Conservation (phyloP, 2,888 invertebrate species). For the Lasius platythorax region DNA sequence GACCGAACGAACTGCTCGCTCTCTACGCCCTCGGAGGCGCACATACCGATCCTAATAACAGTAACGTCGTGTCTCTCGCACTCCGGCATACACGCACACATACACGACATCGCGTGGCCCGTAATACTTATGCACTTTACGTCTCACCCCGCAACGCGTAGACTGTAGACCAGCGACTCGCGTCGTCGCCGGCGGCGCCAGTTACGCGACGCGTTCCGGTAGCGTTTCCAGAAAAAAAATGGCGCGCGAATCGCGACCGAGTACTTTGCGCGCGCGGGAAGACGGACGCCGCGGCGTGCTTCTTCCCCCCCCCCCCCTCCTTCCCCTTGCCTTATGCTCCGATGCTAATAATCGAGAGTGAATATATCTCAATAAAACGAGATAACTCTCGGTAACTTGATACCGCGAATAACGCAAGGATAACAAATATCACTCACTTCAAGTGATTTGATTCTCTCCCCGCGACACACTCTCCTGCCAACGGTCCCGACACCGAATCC, state of each 20-base stretch:
- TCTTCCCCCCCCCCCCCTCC: too few relatives aligned
- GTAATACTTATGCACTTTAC: not conserved
- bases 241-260: slow-evolving; percentile 59
- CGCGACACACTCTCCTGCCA: slow-evolving; percentile 19
- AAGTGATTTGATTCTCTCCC: slow-evolving; percentile 4
- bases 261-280: slow-evolving; percentile 4
- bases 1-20: slow-evolving; percentile 15
- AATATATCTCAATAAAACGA: not conserved
- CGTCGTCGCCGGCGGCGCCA: slow-evolving; percentile 60
- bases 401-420: slow-evolving; percentile 7
- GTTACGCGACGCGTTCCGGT: slow-evolving; percentile 70
- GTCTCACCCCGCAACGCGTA: not conserved
- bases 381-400: not conserved
- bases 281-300: not conserved
- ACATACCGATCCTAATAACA: slow-evolving; percentile 70
- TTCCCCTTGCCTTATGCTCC: not conserved
- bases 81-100: slow-evolving; percentile 17
- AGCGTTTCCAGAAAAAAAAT: slow-evolving; percentile 59
- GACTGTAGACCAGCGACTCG: not conserved
- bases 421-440: slow-evolving; percentile 36
- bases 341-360: slow-evolving; percentile 6
- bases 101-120: slow-evolving; percentile 54
- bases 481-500: slow-evolving; percentile 37
- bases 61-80: slow-evolving; percentile 60
- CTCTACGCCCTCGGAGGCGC: slow-evolving; percentile 31